Conservation (phyloP, 2,888 invertebrate genomes). For the Agrilus cyanescens region DNA sequence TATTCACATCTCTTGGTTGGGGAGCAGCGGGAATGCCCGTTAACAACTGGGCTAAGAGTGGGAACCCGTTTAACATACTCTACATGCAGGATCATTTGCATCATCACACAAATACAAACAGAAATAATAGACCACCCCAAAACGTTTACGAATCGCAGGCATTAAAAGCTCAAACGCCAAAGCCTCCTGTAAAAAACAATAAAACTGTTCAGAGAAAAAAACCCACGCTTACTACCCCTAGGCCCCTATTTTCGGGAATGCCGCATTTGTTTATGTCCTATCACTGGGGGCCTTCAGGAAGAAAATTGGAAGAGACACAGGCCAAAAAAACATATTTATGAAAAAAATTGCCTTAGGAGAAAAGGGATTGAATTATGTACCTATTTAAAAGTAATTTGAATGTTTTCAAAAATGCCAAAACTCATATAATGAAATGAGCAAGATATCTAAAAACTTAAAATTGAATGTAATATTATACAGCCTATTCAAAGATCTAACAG, state of each 20-base stretch:
- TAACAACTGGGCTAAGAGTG: no score
- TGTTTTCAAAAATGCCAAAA: no score
- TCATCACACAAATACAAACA: slow-evolving; percentile 1
- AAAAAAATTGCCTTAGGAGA: no score
- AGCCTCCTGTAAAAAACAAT: not conserved
- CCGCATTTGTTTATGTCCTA: slow-evolving; percentile 42
- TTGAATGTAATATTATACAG: no score
- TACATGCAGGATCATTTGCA: slow-evolving; percentile 32
- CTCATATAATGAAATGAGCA: no score
- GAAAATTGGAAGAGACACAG: slow-evolving; percentile 18
- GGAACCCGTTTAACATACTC: slow-evolving; percentile 36
- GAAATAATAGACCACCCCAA: slow-evolving; percentile 4
- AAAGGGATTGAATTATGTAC: no score
- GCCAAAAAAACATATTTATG: no score
- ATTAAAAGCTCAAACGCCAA: not conserved
- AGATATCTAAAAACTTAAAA: no score
- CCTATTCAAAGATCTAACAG: no score
- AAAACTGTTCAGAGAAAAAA: slow-evolving; percentile 3
- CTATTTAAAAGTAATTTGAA: no score
- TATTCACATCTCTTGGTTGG: slow-evolving; percentile 39
- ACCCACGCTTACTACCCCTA: not conserved
- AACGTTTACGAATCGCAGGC: not conserved
- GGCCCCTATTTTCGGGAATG: slow-evolving; percentile 33
- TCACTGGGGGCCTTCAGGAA: slow-evolving; percentile 41
- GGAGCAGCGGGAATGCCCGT: slow-evolving; percentile 37